Evolutionary conservation across 2,888 invertebrate genomes (phyloP), one percentile per base, ranked within the genome.

Genomic region (Erynnis tages): DNA sequence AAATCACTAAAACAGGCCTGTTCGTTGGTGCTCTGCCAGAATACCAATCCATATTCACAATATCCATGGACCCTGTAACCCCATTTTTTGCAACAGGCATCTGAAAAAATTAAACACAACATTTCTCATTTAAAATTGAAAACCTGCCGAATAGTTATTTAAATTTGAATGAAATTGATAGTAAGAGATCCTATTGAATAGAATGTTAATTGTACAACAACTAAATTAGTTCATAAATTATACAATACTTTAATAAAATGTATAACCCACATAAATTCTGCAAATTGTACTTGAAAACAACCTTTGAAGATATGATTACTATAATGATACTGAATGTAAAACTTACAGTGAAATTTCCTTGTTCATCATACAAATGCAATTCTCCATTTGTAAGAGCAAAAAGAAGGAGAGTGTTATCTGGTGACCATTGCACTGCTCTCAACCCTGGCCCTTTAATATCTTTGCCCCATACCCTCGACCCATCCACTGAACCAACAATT

Each of bases 391-490:
- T 91, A 50, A 98, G 85, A 27, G 97, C 97, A 83, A 99, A 98
- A 1, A 99, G 86, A 7, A 99, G 87, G 35, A 97, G 90, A 58
- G 95, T 93, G 46, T 96, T 96, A 79, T 98, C 98, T 0, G 98
- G 98, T 7, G 98, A 98, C 99, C 99, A 99, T 82, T 97, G 97
- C 0, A 98, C 97, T 10, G 94, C 94, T 16, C 93, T 92, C 13
- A 98, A 82, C 14, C 93, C 93, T 0, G 95, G 92, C 10, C 95
- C 95, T 81, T 98, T 97, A 14, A 99, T 88, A 72, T 99, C 99
- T 80, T 98, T 99, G 2, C 98, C 98, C 98, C 99, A 99, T 25
- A 99, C 96, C 56, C 99, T 92, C 70, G 98, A 98, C 0, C 99
- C 99, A 85, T 99, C 99, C 0, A 98, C 97, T 5, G 98, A 97